Evolutionary conservation across 2,888 invertebrate genomes (phyloP), one percentile per base, ranked within the genome.

Genomic region (Drosophila koepferae): DNA sequence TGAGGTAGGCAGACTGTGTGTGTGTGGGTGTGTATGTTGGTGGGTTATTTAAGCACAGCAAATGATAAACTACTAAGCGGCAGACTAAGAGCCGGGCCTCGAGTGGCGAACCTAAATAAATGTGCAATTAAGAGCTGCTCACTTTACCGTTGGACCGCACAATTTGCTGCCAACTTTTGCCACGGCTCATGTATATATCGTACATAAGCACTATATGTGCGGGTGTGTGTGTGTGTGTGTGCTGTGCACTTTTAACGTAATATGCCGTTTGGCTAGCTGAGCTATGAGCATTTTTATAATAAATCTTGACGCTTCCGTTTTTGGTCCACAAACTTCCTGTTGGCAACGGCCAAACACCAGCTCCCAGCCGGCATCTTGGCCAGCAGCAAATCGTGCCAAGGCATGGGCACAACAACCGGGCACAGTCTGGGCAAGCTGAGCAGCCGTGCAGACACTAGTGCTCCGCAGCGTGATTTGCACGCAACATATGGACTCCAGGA

Each of bases 81-180:
- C 85, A 76, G 77, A 77, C 80, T 60, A 72, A 63, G 49, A 72
- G 60, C 58, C 72, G 66, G 61, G 58, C 28, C 62, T 72, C 64
- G 59, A 80, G 72, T 69, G 86, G 86, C 81, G 90, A 88, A 86
- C 90, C 79, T 88, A 91, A 92, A 89, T 92, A 90, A 89, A 90
- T 90, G 91, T 89, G 92, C 91, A 91, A 92, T 91, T 92, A 91
- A 91, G 91, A 91, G 91, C 85, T 91, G 86, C 84, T 91, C 84
- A 75, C 88, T 78, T 85, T 80, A 77, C 85, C 86, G 80, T 90
- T 88, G 86, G 90, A 86, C 85, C 90, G 75, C 88, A 86, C 89
- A 86, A 89, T 90, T 85, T 87, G 87, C 81, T 87, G 82, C 89
- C 86, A 86, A 90, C 79, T 82, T 86, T 75, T 62, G 69, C 74